phyloP scores from a whole-genome alignment of 1,140 invertebrate species.

The Pseudomyrmex sp. region DNA sequence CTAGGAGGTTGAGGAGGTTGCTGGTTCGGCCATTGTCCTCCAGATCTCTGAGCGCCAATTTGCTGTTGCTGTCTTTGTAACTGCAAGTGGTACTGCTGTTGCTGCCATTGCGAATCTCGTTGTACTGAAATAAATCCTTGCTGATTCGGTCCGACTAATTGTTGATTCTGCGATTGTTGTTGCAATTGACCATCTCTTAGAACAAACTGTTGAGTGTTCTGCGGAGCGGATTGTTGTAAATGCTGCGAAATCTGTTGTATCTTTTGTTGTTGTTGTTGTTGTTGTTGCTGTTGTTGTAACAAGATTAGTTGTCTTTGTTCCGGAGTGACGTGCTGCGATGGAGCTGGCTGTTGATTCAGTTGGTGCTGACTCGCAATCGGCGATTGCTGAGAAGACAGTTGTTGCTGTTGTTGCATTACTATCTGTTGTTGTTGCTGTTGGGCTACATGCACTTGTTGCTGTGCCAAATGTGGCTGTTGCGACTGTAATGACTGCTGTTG shows the following conservation, averaged over 20 bases:
- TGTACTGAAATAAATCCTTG: constrained; percentile 84
- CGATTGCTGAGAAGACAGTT: constrained; percentile 70
- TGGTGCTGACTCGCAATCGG: constrained; percentile 75
- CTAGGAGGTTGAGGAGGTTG: constrained; percentile 84
- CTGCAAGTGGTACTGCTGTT: constrained; percentile 79
- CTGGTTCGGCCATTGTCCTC: constrained; percentile 83
- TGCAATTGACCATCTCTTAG: constrained; percentile 86
- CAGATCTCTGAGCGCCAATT: constrained; percentile 80
- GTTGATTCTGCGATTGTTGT: constrained; percentile 85
- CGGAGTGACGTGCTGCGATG: constrained; percentile 78
- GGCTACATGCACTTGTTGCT: constrained; percentile 74
- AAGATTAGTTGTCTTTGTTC: constrained; percentile 83
- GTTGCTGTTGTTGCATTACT: constrained; percentile 69
- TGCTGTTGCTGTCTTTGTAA: constrained; percentile 82
- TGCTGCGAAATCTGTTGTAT: constrained; percentile 85
- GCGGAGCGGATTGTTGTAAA: constrained; percentile 82
- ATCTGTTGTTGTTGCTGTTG: constrained; percentile 75
- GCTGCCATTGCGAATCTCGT: constrained; percentile 87
- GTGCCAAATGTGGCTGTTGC: constrained; percentile 76
- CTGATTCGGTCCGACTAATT: constrained; percentile 83
- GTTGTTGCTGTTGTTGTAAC: constrained; percentile 78
- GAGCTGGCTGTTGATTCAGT: constrained; percentile 78
- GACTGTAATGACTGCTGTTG: constrained; percentile 76
- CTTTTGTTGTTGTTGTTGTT: constrained; percentile 80
- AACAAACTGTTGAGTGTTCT: constrained; percentile 86